Percentiles rank a stretch among this genome's conserved stretches.
These are phyloP conservation scores for Mimumesa dahlbomi DNA, from an alignment of 2,888 invertebrate genomes.

Conservation along the genomic window DNA sequence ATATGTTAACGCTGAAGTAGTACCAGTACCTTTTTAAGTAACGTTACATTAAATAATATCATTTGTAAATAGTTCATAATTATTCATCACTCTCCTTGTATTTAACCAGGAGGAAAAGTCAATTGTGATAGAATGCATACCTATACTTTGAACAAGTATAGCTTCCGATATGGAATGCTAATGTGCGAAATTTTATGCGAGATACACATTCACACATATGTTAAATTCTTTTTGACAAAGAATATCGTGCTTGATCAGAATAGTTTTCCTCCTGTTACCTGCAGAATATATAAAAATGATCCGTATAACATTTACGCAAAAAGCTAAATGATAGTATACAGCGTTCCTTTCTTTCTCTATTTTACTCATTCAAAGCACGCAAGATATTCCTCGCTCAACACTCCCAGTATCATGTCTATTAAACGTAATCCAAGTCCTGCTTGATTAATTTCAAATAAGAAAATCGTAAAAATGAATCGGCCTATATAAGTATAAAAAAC, in stretches of 20 bases:
- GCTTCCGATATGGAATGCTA: slow-evolving; percentile 54
- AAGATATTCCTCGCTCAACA: slow-evolving; percentile 51
- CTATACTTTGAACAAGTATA: slow-evolving; percentile 30
- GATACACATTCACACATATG: slow-evolving; percentile 9
- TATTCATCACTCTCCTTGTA: slow-evolving; percentile 57
- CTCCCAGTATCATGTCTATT: slow-evolving; percentile 29
- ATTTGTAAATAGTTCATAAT: slow-evolving; percentile 34
- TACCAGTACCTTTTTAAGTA: slow-evolving; percentile 20
- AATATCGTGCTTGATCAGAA: slow-evolving; percentile 27
- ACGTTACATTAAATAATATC: slow-evolving; percentile 29
- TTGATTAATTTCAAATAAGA: not conserved
- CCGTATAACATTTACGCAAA: slow-evolving; percentile 41
- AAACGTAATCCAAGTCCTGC: not conserved
- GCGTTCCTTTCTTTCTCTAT: slow-evolving; percentile 44
- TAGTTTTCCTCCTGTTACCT: slow-evolving; percentile 24
- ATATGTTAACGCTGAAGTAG: slow-evolving; percentile 7
- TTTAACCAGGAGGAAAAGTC: slow-evolving; percentile 39
- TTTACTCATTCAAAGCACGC: slow-evolving; percentile 29
- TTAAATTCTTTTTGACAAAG: slow-evolving; percentile 20
- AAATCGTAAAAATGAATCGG: not conserved
- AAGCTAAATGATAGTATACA: slow-evolving; percentile 60
- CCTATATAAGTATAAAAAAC: no score
- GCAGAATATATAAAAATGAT: slow-evolving; percentile 52
- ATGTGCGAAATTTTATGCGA: slow-evolving; percentile 36
- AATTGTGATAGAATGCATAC: slow-evolving; percentile 28